Evolutionary conservation across 30 jellyfish, hydroid and myxozoan genomes (phyloP).

Genomic region (Aurelia sp.): DNA sequence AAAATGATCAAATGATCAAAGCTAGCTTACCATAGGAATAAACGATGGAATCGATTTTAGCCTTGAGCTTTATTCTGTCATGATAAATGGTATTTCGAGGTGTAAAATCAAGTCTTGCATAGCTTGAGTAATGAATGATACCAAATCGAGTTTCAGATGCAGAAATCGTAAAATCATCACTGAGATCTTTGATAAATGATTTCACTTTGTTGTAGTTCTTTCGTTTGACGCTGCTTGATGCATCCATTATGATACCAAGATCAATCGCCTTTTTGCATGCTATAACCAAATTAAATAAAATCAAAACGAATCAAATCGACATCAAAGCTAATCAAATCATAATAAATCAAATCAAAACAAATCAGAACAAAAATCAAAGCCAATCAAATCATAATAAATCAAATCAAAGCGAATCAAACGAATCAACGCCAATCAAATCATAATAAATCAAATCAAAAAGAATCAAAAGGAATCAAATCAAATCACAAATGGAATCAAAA

Average conservation of each 20-base stretch:
- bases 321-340: too few relatives aligned
- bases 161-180: constrained; percentile 62
- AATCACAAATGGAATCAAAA: too few relatives aligned
- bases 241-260: constrained; percentile 85
- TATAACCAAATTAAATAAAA: not conserved
- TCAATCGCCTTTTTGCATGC: constrained; percentile 85
- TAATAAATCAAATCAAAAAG: too few relatives aligned
- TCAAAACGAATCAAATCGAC: too few relatives aligned
- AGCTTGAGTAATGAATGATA: constrained; percentile 76
- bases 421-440: too few relatives aligned
- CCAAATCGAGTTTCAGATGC: constrained; percentile 82
- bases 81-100: constrained; percentile 61
- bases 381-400: too few relatives aligned
- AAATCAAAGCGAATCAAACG: too few relatives aligned
- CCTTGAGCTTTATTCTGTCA: constrained; percentile 45
- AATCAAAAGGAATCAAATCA: too few relatives aligned
- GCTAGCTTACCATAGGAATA: constrained; percentile 60
- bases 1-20: not conserved
- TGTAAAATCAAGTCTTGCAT: constrained; percentile 64
- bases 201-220: constrained; percentile 64
- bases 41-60: constrained; percentile 35
- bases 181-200: constrained; percentile 57
- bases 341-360: too few relatives aligned
- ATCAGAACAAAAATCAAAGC: too few relatives aligned
- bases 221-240: constrained; percentile 86